These are phyloP conservation scores for Turritopsis dohrnii DNA, from an alignment of 30 jellyfish, hydroid and myxozoan genomes.

Conservation along the genomic window DNA sequence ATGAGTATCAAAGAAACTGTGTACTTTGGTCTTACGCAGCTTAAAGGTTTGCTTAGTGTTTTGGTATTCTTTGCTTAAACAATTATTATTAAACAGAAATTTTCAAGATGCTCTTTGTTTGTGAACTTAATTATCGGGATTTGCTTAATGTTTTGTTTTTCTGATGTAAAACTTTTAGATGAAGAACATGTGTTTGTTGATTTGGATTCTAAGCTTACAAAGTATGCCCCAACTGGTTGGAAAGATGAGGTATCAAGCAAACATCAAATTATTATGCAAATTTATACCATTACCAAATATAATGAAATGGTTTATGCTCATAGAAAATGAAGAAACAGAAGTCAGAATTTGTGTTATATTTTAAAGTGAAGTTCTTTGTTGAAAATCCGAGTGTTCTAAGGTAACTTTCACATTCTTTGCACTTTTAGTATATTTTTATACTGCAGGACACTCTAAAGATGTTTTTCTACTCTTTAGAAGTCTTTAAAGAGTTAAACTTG, in stretches of 20 bases:
- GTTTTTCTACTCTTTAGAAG: too few species aligned
- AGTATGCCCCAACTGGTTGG: constrained; percentile 91
- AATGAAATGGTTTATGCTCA: too few species aligned
- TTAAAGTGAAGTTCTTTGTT: constrained; percentile 68
- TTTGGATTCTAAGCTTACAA: constrained; percentile 65
- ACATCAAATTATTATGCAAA: too few species aligned
- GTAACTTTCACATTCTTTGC: constrained; percentile 18
- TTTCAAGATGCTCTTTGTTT: too few species aligned
- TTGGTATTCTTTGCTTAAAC: too few species aligned
- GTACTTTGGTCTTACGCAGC: constrained; percentile 75
- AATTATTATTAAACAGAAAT: too few species aligned
- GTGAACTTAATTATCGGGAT: too few species aligned
- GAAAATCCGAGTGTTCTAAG: constrained; percentile 35
- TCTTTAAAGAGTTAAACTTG: too few species aligned
- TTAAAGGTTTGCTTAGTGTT: too few species aligned
- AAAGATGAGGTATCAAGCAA: constrained; percentile 79
- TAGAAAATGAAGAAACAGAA: constrained; percentile 53
- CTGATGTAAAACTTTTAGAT: constrained; percentile 21
- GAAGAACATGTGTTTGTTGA: constrained; percentile 72
- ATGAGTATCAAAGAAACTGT: constrained; percentile 60
- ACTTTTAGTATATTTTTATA: too few species aligned
- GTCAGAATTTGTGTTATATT: constrained; percentile 55
- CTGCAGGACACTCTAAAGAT: too few species aligned
- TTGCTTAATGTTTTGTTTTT: background rate
- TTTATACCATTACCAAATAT: too few species aligned